Evolutionary conservation across 2,888 invertebrate genomes (phyloP), one percentile per base, ranked within the genome.

Genomic region (Trypoxylon attenuatum): DNA sequence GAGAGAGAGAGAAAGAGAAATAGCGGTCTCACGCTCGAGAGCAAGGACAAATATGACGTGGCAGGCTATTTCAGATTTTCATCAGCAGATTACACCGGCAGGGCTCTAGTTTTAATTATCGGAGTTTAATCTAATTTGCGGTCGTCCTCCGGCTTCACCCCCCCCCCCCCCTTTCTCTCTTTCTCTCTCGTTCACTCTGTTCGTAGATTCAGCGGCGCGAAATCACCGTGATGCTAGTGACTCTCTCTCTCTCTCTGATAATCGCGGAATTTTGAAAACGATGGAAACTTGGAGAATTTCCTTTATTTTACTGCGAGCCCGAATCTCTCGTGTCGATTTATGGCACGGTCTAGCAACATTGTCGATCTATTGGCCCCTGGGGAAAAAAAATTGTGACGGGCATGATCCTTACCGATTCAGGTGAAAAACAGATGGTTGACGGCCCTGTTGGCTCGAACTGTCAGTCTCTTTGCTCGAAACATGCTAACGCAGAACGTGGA

Each of bases 81-180:
- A 76, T 76, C 64, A 66, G 60, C 43, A 51, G 67, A 76, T 76
- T 74, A 67, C 71, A 62, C 51, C 29, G 39, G 21, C 51, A 51
- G 42, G 49, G 47, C 62, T 71, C 63, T 58, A 63, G 70, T 73
- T 75, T 77, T 76, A 77, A 75, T 77, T 67, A 67, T 65, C 63
- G 66, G 47, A 61, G 64, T 71, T 69, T 69, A 67, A 73, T 71
- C 66, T 60, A 76, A 77, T 76, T 78, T 71, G 47, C 46, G 42
- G 46, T 29, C 21, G 38, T 4, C 15, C 51, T 51, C n/a, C n/a
- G n/a, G n/a, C n/a, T n/a, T n/a, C n/a, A n/a, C n/a, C n/a, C n/a
- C n/a, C n/a, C n/a, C n/a, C n/a, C n/a, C n/a, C n/a, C n/a, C n/a
- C n/a, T n/a, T n/a, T n/a, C n/a, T n/a, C n/a, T n/a, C n/a, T n/a